Evolutionary conservation across 2,797 vertebrate species (phyloP).

Genomic region (Peromyscus eremicus): DNA sequence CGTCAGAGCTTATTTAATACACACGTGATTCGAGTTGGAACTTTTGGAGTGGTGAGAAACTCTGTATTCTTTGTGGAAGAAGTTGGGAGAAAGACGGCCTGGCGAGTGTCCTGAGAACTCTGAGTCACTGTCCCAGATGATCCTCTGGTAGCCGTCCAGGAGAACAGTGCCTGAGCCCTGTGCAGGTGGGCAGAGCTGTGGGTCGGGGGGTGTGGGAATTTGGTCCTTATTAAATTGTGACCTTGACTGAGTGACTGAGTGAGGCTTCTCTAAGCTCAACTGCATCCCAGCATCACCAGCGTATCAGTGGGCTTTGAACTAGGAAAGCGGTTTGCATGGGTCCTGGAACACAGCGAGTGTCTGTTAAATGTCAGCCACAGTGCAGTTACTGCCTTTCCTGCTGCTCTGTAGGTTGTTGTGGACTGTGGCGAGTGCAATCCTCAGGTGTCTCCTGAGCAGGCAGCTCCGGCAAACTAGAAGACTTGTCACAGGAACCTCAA

Average conservation of each 20-base stretch:
- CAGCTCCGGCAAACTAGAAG: background rate
- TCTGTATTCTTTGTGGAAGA: slow-evolving; percentile 50
- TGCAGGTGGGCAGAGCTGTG: background rate
- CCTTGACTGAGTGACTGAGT: background rate
- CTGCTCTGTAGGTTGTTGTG: background rate
- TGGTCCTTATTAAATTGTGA: background rate
- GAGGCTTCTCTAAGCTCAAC: background rate
- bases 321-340: background rate
- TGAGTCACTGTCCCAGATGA: background rate
- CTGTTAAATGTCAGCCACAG: background rate
- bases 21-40: background rate
- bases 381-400: no score
- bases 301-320: background rate
- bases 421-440: background rate
- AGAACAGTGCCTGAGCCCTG: background rate
- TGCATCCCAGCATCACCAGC: background rate
- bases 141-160: background rate
- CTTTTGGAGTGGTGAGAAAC: slow-evolving; percentile 1
- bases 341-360: background rate
- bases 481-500: background rate
- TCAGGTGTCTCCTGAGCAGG: background rate
- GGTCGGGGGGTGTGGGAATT: background rate
- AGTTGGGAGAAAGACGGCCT: background rate
- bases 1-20: background rate
- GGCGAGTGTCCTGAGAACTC: background rate